Conservation (phyloP, 2,888 invertebrate genomes). For the Carpatolechia fugitivella region DNA sequence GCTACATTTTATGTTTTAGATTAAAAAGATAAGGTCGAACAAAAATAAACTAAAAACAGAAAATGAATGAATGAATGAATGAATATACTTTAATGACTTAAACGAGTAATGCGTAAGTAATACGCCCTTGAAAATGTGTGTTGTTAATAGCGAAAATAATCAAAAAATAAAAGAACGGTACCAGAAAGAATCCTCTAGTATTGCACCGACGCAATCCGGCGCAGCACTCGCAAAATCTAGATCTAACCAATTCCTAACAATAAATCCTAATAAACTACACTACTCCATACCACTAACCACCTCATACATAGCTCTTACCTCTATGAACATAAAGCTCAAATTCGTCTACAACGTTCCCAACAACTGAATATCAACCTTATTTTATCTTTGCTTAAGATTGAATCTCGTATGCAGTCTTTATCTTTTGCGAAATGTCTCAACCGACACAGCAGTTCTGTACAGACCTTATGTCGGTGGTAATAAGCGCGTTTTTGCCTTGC, state of each 20-base stretch:
- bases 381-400: neutral
- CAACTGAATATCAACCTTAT: neutral
- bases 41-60: too few species aligned
- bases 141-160: neutral
- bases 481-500: neutral
- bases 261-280: constrained; percentile 34
- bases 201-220: constrained; percentile 14
- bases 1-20: too few species aligned
- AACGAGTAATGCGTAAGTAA: too few species aligned
- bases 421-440: too few species aligned
- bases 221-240: constrained; percentile 38
- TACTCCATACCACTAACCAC: neutral
- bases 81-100: too few species aligned
- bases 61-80: too few species aligned
- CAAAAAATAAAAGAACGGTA: neutral
- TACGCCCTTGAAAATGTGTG: too few species aligned
- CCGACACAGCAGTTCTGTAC: neutral
- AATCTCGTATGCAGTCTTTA: neutral
- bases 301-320: neutral
- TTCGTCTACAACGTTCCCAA: neutral
- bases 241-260: constrained; percentile 39
- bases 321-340: neutral
- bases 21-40: too few species aligned
- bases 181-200: constrained; percentile 1
- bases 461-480: constrained; percentile 24